Base-by-base conservation (phyloP, 2,888 invertebrate genomes). In the Leistus spinibarbis region DNA sequence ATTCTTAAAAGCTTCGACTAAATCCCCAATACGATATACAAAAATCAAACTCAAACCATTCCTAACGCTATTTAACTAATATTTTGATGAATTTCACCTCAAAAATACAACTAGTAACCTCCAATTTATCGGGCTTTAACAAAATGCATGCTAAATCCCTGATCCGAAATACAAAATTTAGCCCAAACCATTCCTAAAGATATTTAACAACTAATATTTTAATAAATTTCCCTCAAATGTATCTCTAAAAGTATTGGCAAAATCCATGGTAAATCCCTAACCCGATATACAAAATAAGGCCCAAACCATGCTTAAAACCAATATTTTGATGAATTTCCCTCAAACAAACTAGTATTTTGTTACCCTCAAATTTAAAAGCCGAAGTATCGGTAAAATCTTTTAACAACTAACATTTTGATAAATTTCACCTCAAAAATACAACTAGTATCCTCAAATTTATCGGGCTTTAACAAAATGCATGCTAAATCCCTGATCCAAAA, bases 151-250 rank as follows among this genome's bases (percentile, higher is more conserved):
- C n/a, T n/a, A n/a, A n/a, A n/a, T n/a, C n/a, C n/a, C n/a, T n/a
- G n/a, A n/a, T 54, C n/a, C 5, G 13, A 16, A 54, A 16, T 54
- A 54, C 16, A 16, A 54, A 54, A 3, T 54, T 13, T 16, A 5
- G 2, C 54, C 54, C 5, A 17, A 10, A 57, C 10, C 27, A 54
- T 54, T 65, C 10, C 27, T n/a, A 16, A 20, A 17, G 3, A 13
- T 10, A 1, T 60, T 60, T 19, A 60, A 60, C 60, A 20, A 54
- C 16, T 54, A 2, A 54, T n/a, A 23, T 69, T 63, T 75, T 66
- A 54, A 76, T 69, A 70, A 62, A 76, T 77, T 79, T 76, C 73
- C 76, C 75, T 54, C 67, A 60, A 40, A 5, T n/a, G 19, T 73
- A 5, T 54, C 16, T 54, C 54, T 54, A n/a, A n/a, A n/a, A 16